phyloP scores from a whole-genome alignment of 1,140 invertebrate genomes.

The Drosophila subpulchrella region DNA sequence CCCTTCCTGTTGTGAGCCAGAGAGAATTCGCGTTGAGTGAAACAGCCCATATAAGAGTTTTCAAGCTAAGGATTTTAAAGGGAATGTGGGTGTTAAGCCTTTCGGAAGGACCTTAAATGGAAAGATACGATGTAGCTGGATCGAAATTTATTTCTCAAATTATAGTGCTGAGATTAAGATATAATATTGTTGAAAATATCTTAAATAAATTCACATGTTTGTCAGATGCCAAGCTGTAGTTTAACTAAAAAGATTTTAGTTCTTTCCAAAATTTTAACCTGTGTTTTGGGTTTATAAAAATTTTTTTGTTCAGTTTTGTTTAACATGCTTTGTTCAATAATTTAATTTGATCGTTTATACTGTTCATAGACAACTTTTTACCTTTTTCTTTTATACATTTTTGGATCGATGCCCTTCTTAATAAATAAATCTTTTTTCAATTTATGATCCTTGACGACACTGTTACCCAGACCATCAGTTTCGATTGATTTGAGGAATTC shows the following conservation, averaged over 20 bases:
- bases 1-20: constrained; percentile 16
- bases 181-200: background rate
- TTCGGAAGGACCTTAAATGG: background rate
- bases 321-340: background rate
- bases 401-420: background rate
- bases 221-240: background rate
- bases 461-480: background rate
- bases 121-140: background rate
- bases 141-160: background rate
- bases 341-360: background rate
- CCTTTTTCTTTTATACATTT: too few species aligned
- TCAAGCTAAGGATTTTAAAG: background rate
- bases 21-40: constrained; percentile 25
- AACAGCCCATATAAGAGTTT: constrained; percentile 23
- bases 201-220: background rate
- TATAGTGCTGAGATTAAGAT: background rate
- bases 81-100: background rate
- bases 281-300: background rate
- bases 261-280: background rate
- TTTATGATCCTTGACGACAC: background rate
- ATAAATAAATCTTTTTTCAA: background rate
- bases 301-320: background rate
- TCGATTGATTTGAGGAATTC: background rate
- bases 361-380: too few species aligned
- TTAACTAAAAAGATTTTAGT: background rate